Evolutionary conservation across 35 echinoderm and acorn worm genomes (phyloP).

Genomic region (Hemicentrotus pulcherrimus): DNA sequence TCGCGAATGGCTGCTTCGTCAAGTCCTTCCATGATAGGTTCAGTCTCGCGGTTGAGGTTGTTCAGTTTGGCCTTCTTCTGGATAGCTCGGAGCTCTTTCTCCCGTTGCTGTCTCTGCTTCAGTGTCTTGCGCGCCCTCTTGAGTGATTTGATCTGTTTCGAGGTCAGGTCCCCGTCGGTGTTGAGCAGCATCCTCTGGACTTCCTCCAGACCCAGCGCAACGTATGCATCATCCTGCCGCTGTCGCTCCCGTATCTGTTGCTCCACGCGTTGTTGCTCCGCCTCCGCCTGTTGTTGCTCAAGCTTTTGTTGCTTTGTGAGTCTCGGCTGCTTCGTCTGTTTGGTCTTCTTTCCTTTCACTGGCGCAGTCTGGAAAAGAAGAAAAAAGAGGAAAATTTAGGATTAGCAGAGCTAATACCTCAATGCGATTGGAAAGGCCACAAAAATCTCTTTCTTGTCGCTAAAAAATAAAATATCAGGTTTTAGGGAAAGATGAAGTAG

Average conservation of each 20-base stretch:
- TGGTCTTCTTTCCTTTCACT: background rate
- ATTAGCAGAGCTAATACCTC: background rate
- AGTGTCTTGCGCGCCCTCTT: background rate
- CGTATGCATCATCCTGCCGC: background rate
- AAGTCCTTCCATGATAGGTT: background rate
- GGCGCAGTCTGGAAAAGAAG: background rate
- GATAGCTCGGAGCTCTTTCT: background rate
- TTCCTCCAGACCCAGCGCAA: background rate
- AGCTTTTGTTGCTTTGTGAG: background rate
- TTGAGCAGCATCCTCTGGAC: background rate
- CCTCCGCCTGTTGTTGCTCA: background rate
- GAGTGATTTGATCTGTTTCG: conserved; percentile 17
- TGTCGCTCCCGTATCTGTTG: background rate
- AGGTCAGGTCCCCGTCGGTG: background rate
- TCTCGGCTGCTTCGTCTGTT: background rate
- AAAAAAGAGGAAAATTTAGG: background rate
- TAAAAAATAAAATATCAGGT: too few relatives aligned
- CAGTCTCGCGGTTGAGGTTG: background rate
- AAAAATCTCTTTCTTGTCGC: too few relatives aligned
- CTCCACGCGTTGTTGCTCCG: background rate
- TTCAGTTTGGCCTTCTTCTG: background rate
- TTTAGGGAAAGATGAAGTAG: too few relatives aligned
- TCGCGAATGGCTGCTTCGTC: conserved; percentile 5
- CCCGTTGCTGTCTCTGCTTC: background rate
- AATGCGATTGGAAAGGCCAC: too few relatives aligned